A percentile compares a stretch with the other conserved stretches of the same genome.
phyloP scores from a whole-genome alignment of 1,140 invertebrate genomes.

The Hypothenemus hampei region DNA sequence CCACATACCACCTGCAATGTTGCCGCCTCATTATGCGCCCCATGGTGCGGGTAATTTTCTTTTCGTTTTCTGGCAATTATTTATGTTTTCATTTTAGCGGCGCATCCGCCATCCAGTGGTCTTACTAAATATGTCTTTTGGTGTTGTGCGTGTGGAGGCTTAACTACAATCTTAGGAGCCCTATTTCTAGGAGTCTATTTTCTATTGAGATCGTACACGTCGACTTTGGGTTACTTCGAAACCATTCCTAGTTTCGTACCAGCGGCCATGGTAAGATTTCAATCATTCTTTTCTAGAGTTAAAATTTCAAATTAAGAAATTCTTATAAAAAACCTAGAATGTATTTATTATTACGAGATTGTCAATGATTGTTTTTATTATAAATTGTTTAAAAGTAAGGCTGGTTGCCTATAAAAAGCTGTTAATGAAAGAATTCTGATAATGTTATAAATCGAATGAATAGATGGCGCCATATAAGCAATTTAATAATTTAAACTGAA shows the following conservation, averaged over 20 bases:
- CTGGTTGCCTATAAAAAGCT: too few relatives aligned
- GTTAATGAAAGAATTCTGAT: too few relatives aligned
- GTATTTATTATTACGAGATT: too few relatives aligned
- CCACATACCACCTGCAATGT: conserved; percentile 49
- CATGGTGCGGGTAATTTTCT: conserved; percentile 20
- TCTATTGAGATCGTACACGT: conserved; percentile 70
- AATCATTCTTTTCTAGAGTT: too few relatives aligned
- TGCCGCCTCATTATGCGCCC: conserved; percentile 31
- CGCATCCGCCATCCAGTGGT: conserved; percentile 43
- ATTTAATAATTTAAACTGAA: too few relatives aligned
- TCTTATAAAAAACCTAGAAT: too few relatives aligned
- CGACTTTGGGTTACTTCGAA: conserved; percentile 74
- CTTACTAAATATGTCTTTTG: conserved; percentile 69
- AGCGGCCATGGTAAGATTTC: conserved; percentile 69
- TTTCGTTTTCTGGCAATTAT: background rate
- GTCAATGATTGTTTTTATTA: too few relatives aligned
- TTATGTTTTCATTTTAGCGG: conserved; percentile 38
- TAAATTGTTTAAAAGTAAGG: too few relatives aligned
- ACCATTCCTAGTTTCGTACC: conserved; percentile 81
- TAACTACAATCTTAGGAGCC: conserved; percentile 65
- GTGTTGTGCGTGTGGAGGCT: conserved; percentile 67
- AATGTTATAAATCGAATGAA: too few relatives aligned
- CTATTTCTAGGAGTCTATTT: conserved; percentile 73
- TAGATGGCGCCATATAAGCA: too few relatives aligned
- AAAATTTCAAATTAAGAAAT: too few relatives aligned